phyloP scores from a whole-genome alignment of 2,888 invertebrate species.

The Catocala sponsa region DNA sequence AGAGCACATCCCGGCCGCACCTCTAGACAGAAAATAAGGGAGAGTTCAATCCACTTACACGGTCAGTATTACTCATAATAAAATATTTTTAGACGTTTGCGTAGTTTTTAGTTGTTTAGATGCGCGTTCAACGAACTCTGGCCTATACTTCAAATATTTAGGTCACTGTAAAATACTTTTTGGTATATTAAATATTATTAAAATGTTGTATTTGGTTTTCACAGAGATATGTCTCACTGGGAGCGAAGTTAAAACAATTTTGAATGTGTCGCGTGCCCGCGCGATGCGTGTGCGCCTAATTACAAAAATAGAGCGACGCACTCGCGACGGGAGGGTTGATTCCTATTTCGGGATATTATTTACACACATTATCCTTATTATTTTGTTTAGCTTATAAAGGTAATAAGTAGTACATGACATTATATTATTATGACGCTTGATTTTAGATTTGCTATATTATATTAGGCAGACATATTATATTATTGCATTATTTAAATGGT shows the following conservation, averaged over 20 bases:
- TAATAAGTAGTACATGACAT: no score
- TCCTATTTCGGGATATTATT: constrained; percentile 73
- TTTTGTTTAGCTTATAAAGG: constrained; percentile 26
- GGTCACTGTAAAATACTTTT: neutral
- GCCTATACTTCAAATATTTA: constrained; percentile 27
- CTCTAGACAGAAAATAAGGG: constrained; percentile 72
- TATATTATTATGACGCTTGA: no score
- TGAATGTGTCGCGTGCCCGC: constrained; percentile 68
- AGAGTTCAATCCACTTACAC: constrained; percentile 74
- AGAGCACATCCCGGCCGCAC: constrained; percentile 34
- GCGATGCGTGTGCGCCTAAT: constrained; percentile 59
- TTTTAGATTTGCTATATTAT: no score
- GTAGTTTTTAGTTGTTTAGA: constrained; percentile 74
- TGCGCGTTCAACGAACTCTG: constrained; percentile 68
- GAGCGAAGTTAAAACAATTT: constrained; percentile 56
- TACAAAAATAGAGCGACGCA: constrained; percentile 74
- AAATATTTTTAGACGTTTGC: constrained; percentile 81
- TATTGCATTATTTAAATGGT: no score
- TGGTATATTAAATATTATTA: neutral
- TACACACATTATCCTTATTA: constrained; percentile 58
- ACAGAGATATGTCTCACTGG: constrained; percentile 49
- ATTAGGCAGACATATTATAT: no score
- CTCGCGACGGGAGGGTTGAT: constrained; percentile 74
- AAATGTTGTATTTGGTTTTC: constrained; percentile 3
- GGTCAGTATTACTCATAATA: constrained; percentile 79